Percentiles rank a stretch among this genome's conserved stretches.
These are phyloP conservation scores for Parauchenoglanis punctatus DNA, from an alignment of 2,797 vertebrate genomes.

Conservation along the genomic window DNA sequence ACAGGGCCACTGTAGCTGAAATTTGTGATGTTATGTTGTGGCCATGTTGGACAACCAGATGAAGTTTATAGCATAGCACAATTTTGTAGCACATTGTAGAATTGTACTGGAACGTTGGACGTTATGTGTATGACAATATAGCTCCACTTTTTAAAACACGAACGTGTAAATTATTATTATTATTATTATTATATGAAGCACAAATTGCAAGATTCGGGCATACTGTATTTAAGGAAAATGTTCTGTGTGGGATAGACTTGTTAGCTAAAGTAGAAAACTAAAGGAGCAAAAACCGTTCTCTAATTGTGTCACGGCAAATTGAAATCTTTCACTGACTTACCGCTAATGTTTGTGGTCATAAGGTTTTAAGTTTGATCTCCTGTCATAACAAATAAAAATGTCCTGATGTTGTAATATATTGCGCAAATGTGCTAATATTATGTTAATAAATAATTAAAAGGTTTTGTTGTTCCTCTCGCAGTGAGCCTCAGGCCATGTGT, in stretches of 20 bases:
- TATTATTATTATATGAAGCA: background rate
- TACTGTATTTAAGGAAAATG: background rate
- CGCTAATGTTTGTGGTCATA: background rate
- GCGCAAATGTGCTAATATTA: background rate
- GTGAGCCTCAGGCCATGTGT: conserved; percentile 96
- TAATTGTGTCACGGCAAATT: background rate
- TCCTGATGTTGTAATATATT: background rate
- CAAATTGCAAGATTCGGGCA: background rate
- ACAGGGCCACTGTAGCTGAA: background rate
- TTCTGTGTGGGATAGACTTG: background rate
- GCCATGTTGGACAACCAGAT: background rate
- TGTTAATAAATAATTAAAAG: background rate
- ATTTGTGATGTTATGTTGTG: background rate
- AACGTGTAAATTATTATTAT: background rate
- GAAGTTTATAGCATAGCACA: background rate
- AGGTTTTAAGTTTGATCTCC: background rate
- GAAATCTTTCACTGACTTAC: background rate
- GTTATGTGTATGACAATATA: background rate
- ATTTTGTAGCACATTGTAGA: background rate
- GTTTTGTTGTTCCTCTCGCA: conserved; percentile 38
- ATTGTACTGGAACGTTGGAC: background rate
- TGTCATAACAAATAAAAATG: background rate
- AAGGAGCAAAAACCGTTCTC: background rate
- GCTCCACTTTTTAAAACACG: background rate
- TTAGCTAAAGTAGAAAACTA: background rate